Evolutionary conservation across 2,113 vertebrate species (phyloP).

Genomic region (Bufo gargarizans): DNA sequence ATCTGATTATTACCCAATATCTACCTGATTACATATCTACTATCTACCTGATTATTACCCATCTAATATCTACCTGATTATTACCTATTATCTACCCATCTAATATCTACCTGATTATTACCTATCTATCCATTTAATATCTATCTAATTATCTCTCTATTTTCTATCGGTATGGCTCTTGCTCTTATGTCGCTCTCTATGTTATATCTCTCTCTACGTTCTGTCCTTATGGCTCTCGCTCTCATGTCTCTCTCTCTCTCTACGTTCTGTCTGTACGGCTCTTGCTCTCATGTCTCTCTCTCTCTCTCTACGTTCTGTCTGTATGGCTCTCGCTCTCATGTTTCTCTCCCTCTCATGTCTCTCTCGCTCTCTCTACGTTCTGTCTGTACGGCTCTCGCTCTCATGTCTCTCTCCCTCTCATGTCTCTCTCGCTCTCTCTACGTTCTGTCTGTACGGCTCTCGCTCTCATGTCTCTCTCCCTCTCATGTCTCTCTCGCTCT

Average conservation of each 20-base stretch:
- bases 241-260: background rate
- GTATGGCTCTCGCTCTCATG: too few species aligned
- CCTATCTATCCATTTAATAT: background rate
- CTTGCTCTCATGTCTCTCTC: background rate
- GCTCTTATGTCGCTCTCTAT: background rate
- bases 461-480: too few species aligned
- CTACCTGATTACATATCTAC: background rate
- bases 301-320: background rate
- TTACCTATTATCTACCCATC: too few species aligned
- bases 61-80: background rate
- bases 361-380: too few species aligned
- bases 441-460: too few species aligned
- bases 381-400: background rate
- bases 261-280: background rate
- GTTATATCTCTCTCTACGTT: background rate
- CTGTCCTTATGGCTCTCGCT: background rate
- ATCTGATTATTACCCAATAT: background rate
- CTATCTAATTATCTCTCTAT: too few species aligned
- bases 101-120: too few species aligned
- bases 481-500: too few species aligned
- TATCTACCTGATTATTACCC: background rate
- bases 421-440: background rate
- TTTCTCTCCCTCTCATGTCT: background rate
- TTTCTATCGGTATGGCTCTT: background rate
- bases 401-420: background rate